Evolutionary conservation across 2,888 invertebrate genomes (phyloP).

Genomic region (Eudemis profundana): DNA sequence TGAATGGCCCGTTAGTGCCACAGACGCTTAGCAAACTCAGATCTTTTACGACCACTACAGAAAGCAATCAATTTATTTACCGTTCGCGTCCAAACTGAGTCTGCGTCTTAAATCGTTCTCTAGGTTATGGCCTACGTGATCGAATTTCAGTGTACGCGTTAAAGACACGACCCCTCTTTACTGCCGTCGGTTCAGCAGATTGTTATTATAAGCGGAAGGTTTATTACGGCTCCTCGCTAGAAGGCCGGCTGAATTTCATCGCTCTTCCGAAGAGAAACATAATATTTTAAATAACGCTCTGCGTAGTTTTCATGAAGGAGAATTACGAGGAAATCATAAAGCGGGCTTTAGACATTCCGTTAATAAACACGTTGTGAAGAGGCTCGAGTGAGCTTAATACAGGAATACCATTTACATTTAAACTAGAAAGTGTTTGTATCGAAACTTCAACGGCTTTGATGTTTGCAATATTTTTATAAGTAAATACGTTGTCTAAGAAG

Average conservation of each 20-base stretch:
- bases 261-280: conserved; percentile 28
- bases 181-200: conserved; percentile 55
- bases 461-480: neutral
- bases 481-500: conserved; percentile 3
- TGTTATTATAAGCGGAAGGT: conserved; percentile 48
- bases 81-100: conserved; percentile 49
- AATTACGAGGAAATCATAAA: conserved; percentile 36
- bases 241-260: conserved; percentile 39
- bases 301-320: conserved; percentile 31
- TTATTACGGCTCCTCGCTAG: conserved; percentile 40
- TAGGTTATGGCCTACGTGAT: conserved; percentile 64
- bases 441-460: neutral
- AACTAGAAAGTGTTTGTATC: conserved; percentile 18
- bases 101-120: conserved; percentile 52
- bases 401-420: conserved; percentile 10
- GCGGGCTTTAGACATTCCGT: conserved; percentile 11
- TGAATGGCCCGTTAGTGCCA: conserved; percentile 24
- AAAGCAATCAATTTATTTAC: conserved; percentile 62
- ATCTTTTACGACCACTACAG: conserved; percentile 57
- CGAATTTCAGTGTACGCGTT: conserved; percentile 55
- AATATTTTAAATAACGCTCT: conserved; percentile 39
- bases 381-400: neutral
- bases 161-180: conserved; percentile 51
- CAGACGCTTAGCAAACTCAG: conserved; percentile 46
- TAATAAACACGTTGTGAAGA: conserved; percentile 13